These are phyloP conservation scores for Anagrus nilaparvatae DNA, from an alignment of 1,140 invertebrate genomes.

Conservation along the genomic window DNA sequence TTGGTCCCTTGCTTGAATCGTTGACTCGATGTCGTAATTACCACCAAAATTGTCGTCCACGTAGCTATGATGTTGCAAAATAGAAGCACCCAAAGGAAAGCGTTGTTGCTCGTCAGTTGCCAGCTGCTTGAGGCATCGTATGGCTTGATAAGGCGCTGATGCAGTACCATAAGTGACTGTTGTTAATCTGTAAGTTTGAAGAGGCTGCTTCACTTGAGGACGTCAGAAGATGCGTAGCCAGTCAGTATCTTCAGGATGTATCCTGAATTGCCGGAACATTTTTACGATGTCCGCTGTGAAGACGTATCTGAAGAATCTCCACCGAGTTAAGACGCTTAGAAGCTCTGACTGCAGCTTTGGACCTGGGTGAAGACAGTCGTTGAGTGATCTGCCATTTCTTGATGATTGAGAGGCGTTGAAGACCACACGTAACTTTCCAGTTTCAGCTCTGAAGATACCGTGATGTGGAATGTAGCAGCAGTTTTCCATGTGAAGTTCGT, in stretches of 20 bases:
- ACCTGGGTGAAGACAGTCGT: constrained; percentile 10
- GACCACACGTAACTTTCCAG: constrained; percentile 3
- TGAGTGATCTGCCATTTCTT: constrained; percentile 2
- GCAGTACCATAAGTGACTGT: neutral
- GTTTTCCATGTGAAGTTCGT: neutral
- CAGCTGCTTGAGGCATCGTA: constrained; percentile 4
- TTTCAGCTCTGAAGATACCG: neutral
- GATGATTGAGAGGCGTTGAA: constrained; percentile 10
- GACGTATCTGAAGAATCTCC: constrained; percentile 16
- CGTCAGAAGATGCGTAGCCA: constrained; percentile 25
- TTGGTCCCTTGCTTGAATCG: neutral
- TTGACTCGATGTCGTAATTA: neutral
- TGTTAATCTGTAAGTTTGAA: neutral
- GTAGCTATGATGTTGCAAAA: neutral
- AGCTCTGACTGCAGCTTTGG: constrained; percentile 13
- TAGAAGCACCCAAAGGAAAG: neutral
- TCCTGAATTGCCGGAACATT: constrained; percentile 25
- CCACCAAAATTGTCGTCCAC: constrained; percentile 9
- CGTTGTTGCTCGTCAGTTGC: constrained; percentile 2
- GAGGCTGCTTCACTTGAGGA: neutral
- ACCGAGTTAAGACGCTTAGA: constrained; percentile 14
- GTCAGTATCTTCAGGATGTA: constrained; percentile 15
- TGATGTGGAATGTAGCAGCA: constrained; percentile 13
- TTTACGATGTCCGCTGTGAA: constrained; percentile 19
- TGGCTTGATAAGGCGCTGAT: neutral